These are phyloP conservation scores for Erebia epiphron DNA, from an alignment of 2,888 invertebrate genomes.

Conservation along the genomic window DNA sequence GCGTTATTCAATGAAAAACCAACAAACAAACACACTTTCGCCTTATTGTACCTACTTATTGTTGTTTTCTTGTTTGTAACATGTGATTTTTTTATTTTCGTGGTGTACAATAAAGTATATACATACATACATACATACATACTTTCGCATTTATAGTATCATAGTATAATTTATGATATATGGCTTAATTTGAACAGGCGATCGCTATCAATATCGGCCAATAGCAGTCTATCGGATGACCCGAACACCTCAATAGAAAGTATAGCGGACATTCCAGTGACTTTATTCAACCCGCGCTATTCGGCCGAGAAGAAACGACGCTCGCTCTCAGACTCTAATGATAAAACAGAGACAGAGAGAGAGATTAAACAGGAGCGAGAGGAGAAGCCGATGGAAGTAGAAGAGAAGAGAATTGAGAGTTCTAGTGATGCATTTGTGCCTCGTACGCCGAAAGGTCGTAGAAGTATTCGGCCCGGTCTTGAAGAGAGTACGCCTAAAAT, in stretches of 20 bases:
- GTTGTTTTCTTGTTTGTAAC: too few species aligned
- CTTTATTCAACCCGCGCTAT: constrained; percentile 69
- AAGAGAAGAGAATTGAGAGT: constrained; percentile 5
- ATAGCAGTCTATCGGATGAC: constrained; percentile 74
- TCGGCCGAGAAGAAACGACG: constrained; percentile 47
- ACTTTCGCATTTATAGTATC: too few species aligned
- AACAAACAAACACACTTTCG: too few species aligned
- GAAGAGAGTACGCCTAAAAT: constrained; percentile 54
- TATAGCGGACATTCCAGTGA: constrained; percentile 73
- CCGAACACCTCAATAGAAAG: constrained; percentile 73
- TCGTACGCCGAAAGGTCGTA: constrained; percentile 59
- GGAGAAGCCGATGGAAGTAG: constrained; percentile 27
- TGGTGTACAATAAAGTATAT: too few species aligned
- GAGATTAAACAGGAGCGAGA: constrained; percentile 32
- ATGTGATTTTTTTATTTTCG: too few species aligned
- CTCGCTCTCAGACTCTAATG: constrained; percentile 19
- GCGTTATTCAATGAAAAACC: too few species aligned
- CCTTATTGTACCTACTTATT: too few species aligned
- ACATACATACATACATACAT: too few species aligned
- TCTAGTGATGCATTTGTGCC: constrained; percentile 45
- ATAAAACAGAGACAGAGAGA: constrained; percentile 27
- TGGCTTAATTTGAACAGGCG: constrained; percentile 53
- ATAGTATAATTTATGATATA: too few species aligned
- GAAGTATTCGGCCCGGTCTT: constrained; percentile 54
- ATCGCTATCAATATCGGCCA: constrained; percentile 69